Conservation (phyloP, 2,888 invertebrate species). For the Scaptomyza flava region DNA sequence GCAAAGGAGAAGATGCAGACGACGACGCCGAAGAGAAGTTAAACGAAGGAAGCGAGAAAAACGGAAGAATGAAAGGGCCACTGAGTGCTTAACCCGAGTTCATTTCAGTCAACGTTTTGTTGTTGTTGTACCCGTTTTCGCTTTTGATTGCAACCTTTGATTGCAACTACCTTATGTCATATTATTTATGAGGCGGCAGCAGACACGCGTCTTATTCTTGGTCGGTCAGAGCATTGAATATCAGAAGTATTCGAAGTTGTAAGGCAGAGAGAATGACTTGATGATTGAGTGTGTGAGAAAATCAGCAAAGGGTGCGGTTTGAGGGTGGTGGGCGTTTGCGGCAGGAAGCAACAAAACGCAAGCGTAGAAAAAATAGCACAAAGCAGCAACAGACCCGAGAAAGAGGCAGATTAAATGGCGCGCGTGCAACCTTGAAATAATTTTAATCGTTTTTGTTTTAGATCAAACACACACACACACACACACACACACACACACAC, state of each 20-base stretch:
- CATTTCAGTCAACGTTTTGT: constrained; percentile 1
- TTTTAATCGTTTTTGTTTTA: constrained; percentile 72
- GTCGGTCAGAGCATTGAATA: not conserved
- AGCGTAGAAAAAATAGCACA: constrained; percentile 43
- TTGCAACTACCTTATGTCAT: not conserved
- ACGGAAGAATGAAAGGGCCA: constrained; percentile 2
- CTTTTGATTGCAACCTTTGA: constrained; percentile 7
- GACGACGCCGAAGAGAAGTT: not conserved
- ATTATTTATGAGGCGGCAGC: not conserved
- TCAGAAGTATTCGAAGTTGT: not conserved
- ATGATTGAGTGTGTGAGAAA: not conserved
- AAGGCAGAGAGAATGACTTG: too few species aligned
- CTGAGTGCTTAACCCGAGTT: constrained; percentile 5
- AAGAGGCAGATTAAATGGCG: constrained; percentile 56
- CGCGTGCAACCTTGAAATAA: constrained; percentile 79
- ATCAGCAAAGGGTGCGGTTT: not conserved
- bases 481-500: constrained; percentile 17
- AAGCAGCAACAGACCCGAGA: constrained; percentile 23
- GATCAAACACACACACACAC: constrained; percentile 53
- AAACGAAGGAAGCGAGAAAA: not conserved
- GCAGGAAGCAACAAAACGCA: not conserved
- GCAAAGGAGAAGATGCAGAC: constrained; percentile 3
- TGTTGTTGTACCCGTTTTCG: constrained; percentile 1
- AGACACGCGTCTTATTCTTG: not conserved
- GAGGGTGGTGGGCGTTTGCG: not conserved